Conservation (phyloP, 2,888 invertebrate species). For the Sphaerophoria rueppellii region DNA sequence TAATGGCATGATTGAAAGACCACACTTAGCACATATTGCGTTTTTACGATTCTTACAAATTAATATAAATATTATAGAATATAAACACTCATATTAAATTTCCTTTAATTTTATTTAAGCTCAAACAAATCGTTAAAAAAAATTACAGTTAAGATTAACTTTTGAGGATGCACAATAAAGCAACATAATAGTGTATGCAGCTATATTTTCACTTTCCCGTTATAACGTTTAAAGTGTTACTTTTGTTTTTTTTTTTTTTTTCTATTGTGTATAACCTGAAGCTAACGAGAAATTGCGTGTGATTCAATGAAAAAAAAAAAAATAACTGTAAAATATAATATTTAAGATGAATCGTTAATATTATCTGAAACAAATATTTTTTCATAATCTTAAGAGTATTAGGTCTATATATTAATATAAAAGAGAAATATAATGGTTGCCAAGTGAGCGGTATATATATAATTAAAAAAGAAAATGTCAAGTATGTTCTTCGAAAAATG, state of each 20-base stretch:
- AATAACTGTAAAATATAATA: constrained; percentile 5
- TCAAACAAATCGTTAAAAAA: no score
- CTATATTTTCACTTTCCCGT: no score
- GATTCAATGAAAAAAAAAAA: constrained; percentile 2
- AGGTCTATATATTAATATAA: constrained; percentile 17
- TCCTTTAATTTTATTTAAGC: no score
- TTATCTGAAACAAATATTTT: constrained; percentile 11
- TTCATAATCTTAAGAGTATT: constrained; percentile 16
- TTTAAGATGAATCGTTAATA: neutral
- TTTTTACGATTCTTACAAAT: no score
- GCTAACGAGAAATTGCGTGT: constrained; percentile 10
- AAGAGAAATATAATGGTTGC: constrained; percentile 5
- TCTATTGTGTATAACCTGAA: neutral
- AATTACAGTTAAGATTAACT: no score
- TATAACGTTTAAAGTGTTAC: neutral
- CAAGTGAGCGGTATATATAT: constrained; percentile 18
- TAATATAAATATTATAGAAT: no score
- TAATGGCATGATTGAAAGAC: no score
- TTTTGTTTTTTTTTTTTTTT: constrained; percentile 5
- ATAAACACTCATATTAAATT: no score
- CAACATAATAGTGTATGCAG: no score
- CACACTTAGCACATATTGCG: no score
- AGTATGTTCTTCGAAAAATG: constrained; percentile 58
- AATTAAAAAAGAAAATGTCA: constrained; percentile 38
- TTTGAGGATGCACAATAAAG: no score